Evolutionary conservation across 2,797 vertebrate genomes (phyloP), one percentile per base, ranked within the genome.

Genomic region (Mustela erminea): DNA sequence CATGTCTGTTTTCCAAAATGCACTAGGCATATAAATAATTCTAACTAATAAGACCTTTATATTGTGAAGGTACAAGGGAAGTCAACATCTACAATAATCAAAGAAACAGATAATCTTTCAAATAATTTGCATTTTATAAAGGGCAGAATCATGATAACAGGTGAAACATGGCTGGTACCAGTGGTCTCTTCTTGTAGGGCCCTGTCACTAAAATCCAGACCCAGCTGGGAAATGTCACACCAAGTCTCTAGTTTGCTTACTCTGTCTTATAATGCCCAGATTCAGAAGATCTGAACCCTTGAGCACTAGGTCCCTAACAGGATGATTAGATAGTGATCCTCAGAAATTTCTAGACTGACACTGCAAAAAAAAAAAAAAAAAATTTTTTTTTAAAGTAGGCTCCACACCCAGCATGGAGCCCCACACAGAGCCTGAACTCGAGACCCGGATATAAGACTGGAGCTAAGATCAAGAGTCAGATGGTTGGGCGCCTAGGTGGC

Each of bases 121-220:
- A 88, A 82, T 49, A 80, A 38, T 74, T 23, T 86, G 20, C 32
- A 84, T 91, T 74, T 95, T 75, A 64, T 29, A 27, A 87, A 91
- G 7, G 32, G 35, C 32, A 78, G 93, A 58, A 38, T 74, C 68
- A 43, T 43, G 60, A 90, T 70, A 88, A 43, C n/a, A 27, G 46
- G 58, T 84, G 56, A 74, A 68, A 77, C 52, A 56, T 43, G 46
- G 68, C 18, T 64, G 29, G 43, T 49, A 90, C 23, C 41, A 29
- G 17, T 3, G 32, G 5, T 78, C 14, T 88, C 41, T 93, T 74
- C 43, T 38, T 15, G 1, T 32, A n/a, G n/a, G 35, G 18, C 32
- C 25, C 54, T 21, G 25, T 43, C 49, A 15, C 88, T 90, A 52
- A 96, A 81, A 56, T 32, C 52, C 52, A 81, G 32, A 60, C 41